phyloP scores from a whole-genome alignment of 1,140 invertebrate species.

The Fopius arisanus region DNA sequence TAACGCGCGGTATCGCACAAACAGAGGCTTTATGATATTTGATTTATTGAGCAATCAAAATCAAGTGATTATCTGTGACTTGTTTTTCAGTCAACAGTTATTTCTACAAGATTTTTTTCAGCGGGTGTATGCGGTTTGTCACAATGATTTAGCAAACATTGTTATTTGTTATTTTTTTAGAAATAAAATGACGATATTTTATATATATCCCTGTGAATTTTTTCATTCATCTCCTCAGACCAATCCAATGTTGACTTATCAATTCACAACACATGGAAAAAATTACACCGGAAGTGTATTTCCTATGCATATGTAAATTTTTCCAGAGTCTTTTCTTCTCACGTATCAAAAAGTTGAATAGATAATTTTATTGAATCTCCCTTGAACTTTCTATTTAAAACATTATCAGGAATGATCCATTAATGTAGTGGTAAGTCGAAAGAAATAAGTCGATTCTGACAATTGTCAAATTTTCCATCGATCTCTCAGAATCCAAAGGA shows the following conservation, averaged over 20 bases:
- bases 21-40: neutral
- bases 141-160: conserved; percentile 21
- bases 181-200: neutral
- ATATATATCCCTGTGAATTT: neutral
- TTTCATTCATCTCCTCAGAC: neutral
- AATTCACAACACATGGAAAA: neutral
- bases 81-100: neutral
- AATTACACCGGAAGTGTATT: neutral
- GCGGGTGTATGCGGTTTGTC: conserved; percentile 6
- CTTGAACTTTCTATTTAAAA: no score
- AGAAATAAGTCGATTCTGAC: no score
- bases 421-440: no score
- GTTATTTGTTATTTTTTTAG: conserved; percentile 19
- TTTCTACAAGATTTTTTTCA: neutral
- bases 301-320: neutral
- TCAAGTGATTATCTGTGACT: neutral
- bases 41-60: neutral
- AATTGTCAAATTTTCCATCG: no score
- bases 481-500: no score
- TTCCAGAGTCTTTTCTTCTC: neutral
- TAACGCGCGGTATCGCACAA: neutral
- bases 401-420: no score
- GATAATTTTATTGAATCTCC: no score
- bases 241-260: no score
- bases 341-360: no score